A percentile compares a stretch with the other conserved stretches of the same genome.
Evolutionary conservation across 2,113 vertebrate species (phyloP).

Genomic region (Pterocles gutturalis): DNA sequence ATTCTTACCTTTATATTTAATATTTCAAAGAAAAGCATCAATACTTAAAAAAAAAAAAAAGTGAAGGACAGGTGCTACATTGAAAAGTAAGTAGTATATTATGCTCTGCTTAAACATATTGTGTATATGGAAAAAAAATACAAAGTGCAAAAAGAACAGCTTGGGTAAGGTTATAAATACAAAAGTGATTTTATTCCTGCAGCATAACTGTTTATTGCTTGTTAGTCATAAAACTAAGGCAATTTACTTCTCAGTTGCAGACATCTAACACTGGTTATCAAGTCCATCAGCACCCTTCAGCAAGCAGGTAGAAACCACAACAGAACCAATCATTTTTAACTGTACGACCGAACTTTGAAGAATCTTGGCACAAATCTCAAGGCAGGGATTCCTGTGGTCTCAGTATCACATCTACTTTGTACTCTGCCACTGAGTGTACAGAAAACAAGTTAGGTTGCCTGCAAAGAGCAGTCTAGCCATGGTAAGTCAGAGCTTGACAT

Average conservation of each 20-base stretch:
- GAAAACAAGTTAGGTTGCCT: background rate
- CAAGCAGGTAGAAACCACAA: background rate
- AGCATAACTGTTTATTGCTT: background rate
- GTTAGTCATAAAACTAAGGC: background rate
- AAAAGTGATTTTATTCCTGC: background rate
- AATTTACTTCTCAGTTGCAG: background rate
- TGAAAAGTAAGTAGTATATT: background rate
- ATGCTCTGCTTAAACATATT: background rate
- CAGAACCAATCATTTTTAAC: background rate
- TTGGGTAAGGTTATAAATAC: background rate
- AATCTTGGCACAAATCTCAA: background rate
- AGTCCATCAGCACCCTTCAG: background rate
- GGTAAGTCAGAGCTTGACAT: background rate
- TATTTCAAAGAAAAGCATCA: background rate
- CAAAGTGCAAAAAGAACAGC: background rate
- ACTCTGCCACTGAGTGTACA: background rate
- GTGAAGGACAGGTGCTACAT: accelerated
- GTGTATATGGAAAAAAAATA: background rate
- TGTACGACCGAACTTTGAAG: accelerated
- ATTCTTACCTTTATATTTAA: background rate
- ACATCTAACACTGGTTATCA: background rate
- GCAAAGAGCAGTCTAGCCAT: background rate
- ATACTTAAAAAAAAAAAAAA: background rate
- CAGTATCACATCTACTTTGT: background rate
- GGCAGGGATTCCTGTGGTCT: background rate